Conservation (phyloP, 1,140 invertebrate genomes). For the Neotoxoptera formosana region DNA sequence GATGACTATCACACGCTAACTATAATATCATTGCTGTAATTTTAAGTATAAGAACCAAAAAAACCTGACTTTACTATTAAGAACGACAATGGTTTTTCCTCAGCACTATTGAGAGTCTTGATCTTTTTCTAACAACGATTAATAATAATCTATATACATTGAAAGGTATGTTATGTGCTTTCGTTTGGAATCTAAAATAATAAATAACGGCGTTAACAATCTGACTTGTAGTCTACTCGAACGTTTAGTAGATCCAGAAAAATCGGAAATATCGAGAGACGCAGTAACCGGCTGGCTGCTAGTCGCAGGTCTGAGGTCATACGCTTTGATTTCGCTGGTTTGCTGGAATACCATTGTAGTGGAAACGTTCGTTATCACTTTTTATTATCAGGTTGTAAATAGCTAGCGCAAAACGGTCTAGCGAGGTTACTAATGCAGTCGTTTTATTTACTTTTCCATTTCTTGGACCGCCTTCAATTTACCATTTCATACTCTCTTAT, state of each 20-base stretch:
- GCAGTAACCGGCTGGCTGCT: background rate
- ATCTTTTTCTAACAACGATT: background rate
- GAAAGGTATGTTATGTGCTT: background rate
- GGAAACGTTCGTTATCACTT: constrained; percentile 25
- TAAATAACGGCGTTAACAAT: too few relatives aligned
- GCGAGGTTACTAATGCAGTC: constrained; percentile 48
- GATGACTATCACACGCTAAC: too few relatives aligned
- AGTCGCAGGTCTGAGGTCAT: background rate
- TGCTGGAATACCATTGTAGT: background rate
- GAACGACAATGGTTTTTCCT: background rate
- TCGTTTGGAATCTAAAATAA: background rate
- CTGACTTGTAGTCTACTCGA: too few relatives aligned
- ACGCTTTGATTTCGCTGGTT: background rate
- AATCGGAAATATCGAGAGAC: background rate
- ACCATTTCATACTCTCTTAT: constrained; percentile 42
- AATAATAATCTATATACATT: background rate
- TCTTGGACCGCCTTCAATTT: constrained; percentile 51
- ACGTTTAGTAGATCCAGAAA: background rate
- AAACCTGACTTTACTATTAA: background rate
- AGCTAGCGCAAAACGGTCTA: background rate
- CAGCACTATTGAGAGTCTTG: background rate
- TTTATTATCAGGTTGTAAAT: constrained; percentile 36
- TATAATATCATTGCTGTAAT: background rate
- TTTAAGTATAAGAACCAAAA: background rate
- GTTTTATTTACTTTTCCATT: constrained; percentile 53